phyloP scores from a whole-genome alignment of 2,797 vertebrate genomes.

The Labeo calbasu region DNA sequence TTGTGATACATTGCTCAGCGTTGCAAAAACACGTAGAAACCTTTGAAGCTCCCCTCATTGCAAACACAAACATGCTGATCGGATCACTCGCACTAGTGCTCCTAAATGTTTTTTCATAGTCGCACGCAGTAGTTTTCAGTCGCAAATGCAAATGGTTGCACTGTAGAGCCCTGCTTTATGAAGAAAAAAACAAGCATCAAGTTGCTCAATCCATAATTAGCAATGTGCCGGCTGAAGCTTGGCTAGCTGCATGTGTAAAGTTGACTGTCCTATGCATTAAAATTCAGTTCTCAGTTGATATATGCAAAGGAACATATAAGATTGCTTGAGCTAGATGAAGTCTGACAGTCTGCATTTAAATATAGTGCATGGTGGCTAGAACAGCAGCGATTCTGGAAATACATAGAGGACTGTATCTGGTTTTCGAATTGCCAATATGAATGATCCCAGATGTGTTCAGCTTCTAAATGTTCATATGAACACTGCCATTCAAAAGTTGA shows the following conservation, averaged over 20 bases:
- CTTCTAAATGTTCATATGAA: background rate
- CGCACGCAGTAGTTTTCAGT: too few relatives aligned
- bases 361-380: background rate
- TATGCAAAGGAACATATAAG: conserved; percentile 11
- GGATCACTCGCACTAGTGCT: too few relatives aligned
- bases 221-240: conserved; percentile 18
- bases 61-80: too few relatives aligned
- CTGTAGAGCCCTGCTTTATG: background rate
- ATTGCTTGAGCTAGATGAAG: conserved; percentile 27
- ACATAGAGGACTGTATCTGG: background rate
- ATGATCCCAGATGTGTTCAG: conserved; percentile 23
- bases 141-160: too few relatives aligned
- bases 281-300: conserved; percentile 11
- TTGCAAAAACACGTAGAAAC: too few relatives aligned
- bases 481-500: background rate
- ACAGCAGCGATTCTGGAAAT: conserved; percentile 4
- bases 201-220: conserved; percentile 21
- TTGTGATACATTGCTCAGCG: too few relatives aligned
- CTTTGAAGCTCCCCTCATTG: too few relatives aligned
- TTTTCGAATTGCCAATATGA: background rate
- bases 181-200: conserved; percentile 25
- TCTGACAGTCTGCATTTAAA: conserved; percentile 26
- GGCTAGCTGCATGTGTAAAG: background rate
- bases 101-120: too few relatives aligned
- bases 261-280: conserved; percentile 11